Percentiles rank a stretch among this genome's conserved stretches.
These are phyloP conservation scores for Ditylenchus weischeri DNA, from an alignment of 2,888 invertebrate genomes.

Conservation along the genomic window DNA sequence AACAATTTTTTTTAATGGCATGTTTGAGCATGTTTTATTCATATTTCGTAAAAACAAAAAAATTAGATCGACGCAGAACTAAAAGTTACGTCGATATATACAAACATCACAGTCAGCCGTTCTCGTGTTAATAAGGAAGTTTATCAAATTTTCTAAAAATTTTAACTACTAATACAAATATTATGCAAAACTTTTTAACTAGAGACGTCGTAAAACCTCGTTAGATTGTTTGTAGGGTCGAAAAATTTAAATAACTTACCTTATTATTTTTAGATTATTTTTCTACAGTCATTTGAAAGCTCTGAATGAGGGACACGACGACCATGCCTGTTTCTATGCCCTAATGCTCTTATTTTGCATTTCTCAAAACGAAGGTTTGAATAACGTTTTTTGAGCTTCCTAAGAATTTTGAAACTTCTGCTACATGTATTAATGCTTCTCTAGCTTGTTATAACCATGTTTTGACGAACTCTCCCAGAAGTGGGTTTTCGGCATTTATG, in stretches of 20 bases:
- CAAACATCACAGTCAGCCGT: no score
- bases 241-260: neutral
- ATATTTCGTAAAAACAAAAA: no score
- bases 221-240: no score
- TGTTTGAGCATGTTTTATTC: no score
- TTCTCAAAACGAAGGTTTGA: slow-evolving; percentile 83
- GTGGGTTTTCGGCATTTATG: slow-evolving; percentile 4
- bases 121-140: no score
- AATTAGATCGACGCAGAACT: no score
- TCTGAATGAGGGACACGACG: slow-evolving; percentile 84
- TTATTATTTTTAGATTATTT: slow-evolving; percentile 67
- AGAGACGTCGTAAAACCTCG: slow-evolving; percentile 1
- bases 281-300: slow-evolving; percentile 82
- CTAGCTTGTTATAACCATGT: slow-evolving; percentile 29
- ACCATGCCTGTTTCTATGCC: slow-evolving; percentile 86
- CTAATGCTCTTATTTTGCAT: slow-evolving; percentile 87
- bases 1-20: no score
- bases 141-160: no score
- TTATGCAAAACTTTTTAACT: neutral
- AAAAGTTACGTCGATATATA: no score
- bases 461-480: slow-evolving; percentile 6
- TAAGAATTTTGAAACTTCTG: slow-evolving; percentile 16
- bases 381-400: no score
- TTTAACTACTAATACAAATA: no score
- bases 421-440: slow-evolving; percentile 36